phyloP scores from a whole-genome alignment of 92 coral and sea anemone genomes.

The Heliopora coerulea region DNA sequence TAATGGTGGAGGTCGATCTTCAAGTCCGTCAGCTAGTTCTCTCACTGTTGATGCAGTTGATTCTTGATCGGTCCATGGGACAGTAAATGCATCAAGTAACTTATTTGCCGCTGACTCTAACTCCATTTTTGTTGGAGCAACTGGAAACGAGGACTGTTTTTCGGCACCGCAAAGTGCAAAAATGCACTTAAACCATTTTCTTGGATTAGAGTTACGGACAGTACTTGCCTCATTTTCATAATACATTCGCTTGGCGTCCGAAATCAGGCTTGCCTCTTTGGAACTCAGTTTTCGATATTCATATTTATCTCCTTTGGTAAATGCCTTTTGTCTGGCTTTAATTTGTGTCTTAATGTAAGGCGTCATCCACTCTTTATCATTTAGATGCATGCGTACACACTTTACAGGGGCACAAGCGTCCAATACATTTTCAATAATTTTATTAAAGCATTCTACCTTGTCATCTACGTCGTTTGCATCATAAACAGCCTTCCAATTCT shows the following conservation, averaged over 20 bases:
- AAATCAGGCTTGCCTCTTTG: slow-evolving; percentile 32
- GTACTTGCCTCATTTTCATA: slow-evolving; percentile 15
- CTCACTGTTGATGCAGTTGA: slow-evolving; percentile 32
- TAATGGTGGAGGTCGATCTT: slow-evolving; percentile 22
- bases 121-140: slow-evolving; percentile 24
- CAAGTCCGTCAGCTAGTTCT: slow-evolving; percentile 28
- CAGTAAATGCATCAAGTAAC: slow-evolving; percentile 38
- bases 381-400: slow-evolving; percentile 50
- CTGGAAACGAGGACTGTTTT: slow-evolving; percentile 20
- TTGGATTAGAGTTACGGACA: slow-evolving; percentile 2
- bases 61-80: slow-evolving; percentile 38
- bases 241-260: slow-evolving; percentile 23
- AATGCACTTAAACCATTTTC: slow-evolving; percentile 29
- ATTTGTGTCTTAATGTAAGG: slow-evolving; percentile 6
- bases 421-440: slow-evolving; percentile 2
- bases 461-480: slow-evolving; percentile 49
- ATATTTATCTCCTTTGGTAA: slow-evolving; percentile 34
- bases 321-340: slow-evolving; percentile 34
- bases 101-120: slow-evolving; percentile 7
- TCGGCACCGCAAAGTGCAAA: slow-evolving; percentile 46
- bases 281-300: slow-evolving; percentile 30
- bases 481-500: slow-evolving; percentile 50
- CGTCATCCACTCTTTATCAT: slow-evolving; percentile 35
- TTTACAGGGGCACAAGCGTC: slow-evolving; percentile 38
- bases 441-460: slow-evolving; percentile 50